Evolutionary conservation across 1,140 invertebrate genomes (phyloP).

Genomic region (Harlomillsia oculata): DNA sequence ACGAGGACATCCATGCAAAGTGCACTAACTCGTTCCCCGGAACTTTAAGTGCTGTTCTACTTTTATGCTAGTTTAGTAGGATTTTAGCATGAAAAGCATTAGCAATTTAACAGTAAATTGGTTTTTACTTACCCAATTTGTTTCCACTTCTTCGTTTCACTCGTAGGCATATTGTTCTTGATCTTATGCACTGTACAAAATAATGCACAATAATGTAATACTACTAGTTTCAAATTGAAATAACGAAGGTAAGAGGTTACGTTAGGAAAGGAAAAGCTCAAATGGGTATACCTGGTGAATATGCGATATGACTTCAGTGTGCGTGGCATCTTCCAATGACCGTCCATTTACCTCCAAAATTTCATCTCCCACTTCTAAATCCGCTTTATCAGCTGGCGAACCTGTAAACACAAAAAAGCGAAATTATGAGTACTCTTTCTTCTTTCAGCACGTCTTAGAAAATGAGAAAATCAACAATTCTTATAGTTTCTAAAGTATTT

Average conservation of each 20-base stretch:
- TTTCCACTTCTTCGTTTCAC: conserved; percentile 77
- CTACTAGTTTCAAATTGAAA: neutral
- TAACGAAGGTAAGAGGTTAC: neutral
- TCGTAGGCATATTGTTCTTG: conserved; percentile 81
- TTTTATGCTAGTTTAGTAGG: no score
- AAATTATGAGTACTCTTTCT: no score
- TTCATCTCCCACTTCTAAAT: conserved; percentile 88
- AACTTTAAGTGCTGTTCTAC: no score
- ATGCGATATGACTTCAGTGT: conserved; percentile 80
- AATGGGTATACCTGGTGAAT: conserved; percentile 69
- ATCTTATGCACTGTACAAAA: conserved; percentile 72
- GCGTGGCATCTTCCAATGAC: conserved; percentile 73
- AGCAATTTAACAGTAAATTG: no score
- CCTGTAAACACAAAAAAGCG: conserved; percentile 46
- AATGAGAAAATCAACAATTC: no score
- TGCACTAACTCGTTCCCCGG: no score
- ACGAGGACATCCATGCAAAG: no score
- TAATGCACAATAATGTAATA: neutral
- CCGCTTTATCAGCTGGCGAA: conserved; percentile 80
- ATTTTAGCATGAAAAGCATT: no score
- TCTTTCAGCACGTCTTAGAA: no score
- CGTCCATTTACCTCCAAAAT: conserved; percentile 92
- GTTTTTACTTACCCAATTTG: conserved; percentile 67
- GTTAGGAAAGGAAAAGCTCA: neutral
- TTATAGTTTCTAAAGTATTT: no score